Evolutionary conservation across 1,140 invertebrate genomes (phyloP), one percentile per base, ranked within the genome.

Genomic region (Penaeus vannamei): DNA sequence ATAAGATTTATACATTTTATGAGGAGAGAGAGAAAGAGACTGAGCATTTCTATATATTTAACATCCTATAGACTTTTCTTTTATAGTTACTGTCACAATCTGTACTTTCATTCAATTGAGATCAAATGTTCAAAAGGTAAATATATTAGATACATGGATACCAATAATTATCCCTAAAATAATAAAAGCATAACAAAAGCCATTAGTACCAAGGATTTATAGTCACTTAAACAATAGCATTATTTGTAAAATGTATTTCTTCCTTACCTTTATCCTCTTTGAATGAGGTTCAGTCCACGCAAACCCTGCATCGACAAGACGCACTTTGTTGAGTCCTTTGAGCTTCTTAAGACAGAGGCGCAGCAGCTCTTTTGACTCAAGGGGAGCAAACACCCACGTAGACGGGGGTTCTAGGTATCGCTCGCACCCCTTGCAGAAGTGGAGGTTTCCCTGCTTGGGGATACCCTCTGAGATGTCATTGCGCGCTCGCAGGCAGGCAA

Each of bases 251-350:
- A 42, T 42, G 8, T 7, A 42, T 42, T 23, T 29, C 53, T 83
- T 32, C 91, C 94, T 94, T 88, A 98, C 96, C 94, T 99, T 99
- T 46, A 99, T 95, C 89, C 99, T 95, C 93, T 98, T 98, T 0
- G 98, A 99, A 95, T 99, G 99, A 86, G 99, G 98, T 93, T 99
- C 99, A 60, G 99, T 99, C 98, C 99, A 99, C 7, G 99, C 95
- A 94, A 99, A 99, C 12, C 96, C 96, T 82, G 99, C 99, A 95
- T 99, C 98, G 72, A 99, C 94, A 10, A 99, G 93, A 92, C 97
- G 97, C 0, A 99, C 96, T 93, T 96, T 96, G 91, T 96, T 97
- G 1, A 99, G 94, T 8, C 97, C 97, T 94, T 98, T 99, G 0
- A 99, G 93, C 92, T 96, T 97, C 92, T 99, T 98, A 8, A 99